Evolutionary conservation across 2,113 vertebrate genomes (phyloP).

Genomic region (Riparia riparia): DNA sequence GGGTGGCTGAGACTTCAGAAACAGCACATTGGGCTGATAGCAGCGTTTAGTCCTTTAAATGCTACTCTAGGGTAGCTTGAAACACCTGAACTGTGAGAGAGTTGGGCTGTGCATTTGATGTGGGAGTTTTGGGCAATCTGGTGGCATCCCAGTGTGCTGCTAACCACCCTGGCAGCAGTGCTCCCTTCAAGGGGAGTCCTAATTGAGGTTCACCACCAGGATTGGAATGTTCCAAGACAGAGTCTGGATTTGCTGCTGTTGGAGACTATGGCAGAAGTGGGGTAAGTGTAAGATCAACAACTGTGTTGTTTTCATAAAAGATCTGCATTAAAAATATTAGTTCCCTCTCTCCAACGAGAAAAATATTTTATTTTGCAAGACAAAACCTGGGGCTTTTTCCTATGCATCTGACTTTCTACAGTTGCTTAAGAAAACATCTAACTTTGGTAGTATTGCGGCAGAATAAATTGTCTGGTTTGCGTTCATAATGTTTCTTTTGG

Average conservation of each 20-base stretch:
- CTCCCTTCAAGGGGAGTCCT: not conserved
- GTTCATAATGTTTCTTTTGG: not conserved
- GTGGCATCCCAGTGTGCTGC: accelerated
- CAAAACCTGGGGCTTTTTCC: not conserved
- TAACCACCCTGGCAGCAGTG: not conserved
- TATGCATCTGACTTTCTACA: not conserved
- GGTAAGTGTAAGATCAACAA: not conserved
- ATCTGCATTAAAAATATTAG: accelerated
- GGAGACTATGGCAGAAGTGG: not conserved
- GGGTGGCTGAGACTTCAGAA: not conserved
- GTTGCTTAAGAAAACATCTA: not conserved
- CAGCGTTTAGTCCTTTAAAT: not conserved
- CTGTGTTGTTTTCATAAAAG: not conserved
- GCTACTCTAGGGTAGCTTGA: not conserved
- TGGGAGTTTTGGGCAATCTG: not conserved
- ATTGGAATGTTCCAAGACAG: not conserved
- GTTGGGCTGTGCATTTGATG: not conserved
- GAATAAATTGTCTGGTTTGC: not conserved
- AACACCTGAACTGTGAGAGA: not conserved
- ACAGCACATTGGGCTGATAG: accelerated
- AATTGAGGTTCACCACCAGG: not conserved
- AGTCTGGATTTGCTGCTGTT: not conserved
- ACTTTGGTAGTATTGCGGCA: not conserved
- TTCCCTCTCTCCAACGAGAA: not conserved
- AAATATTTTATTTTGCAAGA: not conserved